A percentile compares a stretch with the other conserved stretches of the same genome.
Conservation (phyloP, 2,113 vertebrate genomes). For the Regulus satrapa region DNA sequence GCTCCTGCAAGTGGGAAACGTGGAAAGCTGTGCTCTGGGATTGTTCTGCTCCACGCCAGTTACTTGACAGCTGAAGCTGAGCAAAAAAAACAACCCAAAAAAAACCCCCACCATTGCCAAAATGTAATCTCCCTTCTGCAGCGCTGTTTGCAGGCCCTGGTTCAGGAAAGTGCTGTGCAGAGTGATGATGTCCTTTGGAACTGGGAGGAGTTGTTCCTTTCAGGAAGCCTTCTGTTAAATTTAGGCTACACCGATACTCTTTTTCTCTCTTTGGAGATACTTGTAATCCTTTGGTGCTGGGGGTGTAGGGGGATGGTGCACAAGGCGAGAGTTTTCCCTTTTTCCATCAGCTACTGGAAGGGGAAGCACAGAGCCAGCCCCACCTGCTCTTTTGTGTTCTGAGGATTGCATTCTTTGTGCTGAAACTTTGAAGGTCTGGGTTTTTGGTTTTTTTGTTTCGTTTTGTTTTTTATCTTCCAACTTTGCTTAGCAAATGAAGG, state of each 20-base stretch:
- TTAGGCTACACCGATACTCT: not conserved
- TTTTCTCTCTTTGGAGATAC: not conserved
- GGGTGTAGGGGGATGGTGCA: not conserved
- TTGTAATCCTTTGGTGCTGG: not conserved
- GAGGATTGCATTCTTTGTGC: not conserved
- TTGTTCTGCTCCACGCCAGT: not conserved
- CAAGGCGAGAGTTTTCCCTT: not conserved
- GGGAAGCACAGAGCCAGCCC: not conserved
- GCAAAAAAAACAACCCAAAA: too few relatives aligned
- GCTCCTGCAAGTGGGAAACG: too few relatives aligned
- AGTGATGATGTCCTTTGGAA: slow-evolving; percentile 21
- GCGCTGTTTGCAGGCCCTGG: not conserved
- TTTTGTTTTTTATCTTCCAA: not conserved
- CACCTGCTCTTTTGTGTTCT: not conserved
- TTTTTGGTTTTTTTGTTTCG: not conserved
- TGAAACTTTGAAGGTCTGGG: not conserved
- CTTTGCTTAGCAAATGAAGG: not conserved
- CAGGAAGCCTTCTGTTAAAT: not conserved
- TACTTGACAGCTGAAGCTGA: slow-evolving; percentile 12
- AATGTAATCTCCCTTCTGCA: not conserved
- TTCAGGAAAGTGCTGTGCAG: not conserved
- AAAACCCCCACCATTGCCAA: not conserved
- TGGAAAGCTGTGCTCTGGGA: not conserved
- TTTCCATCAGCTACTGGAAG: not conserved
- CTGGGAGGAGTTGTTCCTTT: not conserved